phyloP scores from a whole-genome alignment of 2,113 vertebrate genomes.

The Festucalex cinctus region DNA sequence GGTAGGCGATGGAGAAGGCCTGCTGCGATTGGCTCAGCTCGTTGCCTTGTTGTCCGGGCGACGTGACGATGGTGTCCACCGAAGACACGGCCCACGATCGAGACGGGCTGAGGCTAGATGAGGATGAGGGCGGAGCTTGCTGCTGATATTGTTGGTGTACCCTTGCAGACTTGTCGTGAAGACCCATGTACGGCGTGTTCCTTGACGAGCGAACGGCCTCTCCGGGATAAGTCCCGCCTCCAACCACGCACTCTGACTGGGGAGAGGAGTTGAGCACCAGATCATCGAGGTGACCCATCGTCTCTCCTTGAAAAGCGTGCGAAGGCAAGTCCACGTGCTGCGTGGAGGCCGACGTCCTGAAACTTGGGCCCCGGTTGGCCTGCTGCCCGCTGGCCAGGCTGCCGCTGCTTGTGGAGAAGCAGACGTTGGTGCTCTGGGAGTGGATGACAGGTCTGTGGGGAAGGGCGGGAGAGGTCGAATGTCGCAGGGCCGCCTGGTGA shows the following conservation, averaged over 20 bases:
- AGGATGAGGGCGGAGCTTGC: conserved; percentile 73
- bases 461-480: conserved; percentile 77
- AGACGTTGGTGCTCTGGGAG: conserved; percentile 85
- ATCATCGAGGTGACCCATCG: conserved; percentile 79
- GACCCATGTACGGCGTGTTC: conserved; percentile 93
- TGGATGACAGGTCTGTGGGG: conserved; percentile 85
- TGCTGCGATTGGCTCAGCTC: conserved; percentile 61
- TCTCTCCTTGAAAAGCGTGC: conserved; percentile 78
- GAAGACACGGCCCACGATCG: conserved; percentile 95
- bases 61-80: conserved; percentile 87
- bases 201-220: conserved; percentile 83
- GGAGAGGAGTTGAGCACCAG: conserved; percentile 84
- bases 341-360: conserved; percentile 84
- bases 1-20: conserved; percentile 88
- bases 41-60: conserved; percentile 75
- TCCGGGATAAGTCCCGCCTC: conserved; percentile 81
- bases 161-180: conserved; percentile 89
- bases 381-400: conserved; percentile 80
- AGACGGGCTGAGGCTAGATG: conserved; percentile 70
- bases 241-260: conserved; percentile 72
- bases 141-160: conserved; percentile 78
- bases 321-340: conserved; percentile 92
- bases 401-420: conserved; percentile 85
- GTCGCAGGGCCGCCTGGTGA: conserved; percentile 75
- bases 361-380: conserved; percentile 75